phyloP scores from a whole-genome alignment of 1,140 invertebrate species.

The Bactericera cockerelli region DNA sequence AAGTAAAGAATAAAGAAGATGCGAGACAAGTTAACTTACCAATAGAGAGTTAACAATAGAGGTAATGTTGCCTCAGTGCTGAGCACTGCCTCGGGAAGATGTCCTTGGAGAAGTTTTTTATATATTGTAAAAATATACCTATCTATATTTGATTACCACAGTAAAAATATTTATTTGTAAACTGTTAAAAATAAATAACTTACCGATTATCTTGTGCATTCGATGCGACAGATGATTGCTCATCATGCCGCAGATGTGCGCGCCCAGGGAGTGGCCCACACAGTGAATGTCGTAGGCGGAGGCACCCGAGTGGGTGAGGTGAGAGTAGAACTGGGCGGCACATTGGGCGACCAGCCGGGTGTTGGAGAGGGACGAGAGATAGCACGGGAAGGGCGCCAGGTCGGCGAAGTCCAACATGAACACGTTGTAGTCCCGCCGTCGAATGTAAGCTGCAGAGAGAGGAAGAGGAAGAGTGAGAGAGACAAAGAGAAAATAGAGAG shows the following conservation, averaged over 20 bases:
- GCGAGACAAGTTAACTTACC: no score
- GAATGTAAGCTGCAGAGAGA: constrained; percentile 42
- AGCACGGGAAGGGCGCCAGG: constrained; percentile 49
- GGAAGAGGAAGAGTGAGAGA: no score
- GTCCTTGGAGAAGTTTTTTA: no score
- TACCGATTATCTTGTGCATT: constrained; percentile 27
- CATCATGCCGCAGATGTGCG: constrained; percentile 32
- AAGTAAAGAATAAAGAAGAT: no score
- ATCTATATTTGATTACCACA: no score
- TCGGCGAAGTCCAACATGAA: constrained; percentile 56
- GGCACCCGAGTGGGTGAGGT: constrained; percentile 37
- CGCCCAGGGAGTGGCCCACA: constrained; percentile 33
- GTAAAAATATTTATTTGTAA: no score
- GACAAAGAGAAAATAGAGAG: no score
- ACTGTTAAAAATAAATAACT: no score
- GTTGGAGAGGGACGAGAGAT: constrained; percentile 39
- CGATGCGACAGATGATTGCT: constrained; percentile 25
- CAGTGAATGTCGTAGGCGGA: constrained; percentile 23
- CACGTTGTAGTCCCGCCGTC: constrained; percentile 50
- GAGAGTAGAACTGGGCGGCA: constrained; percentile 40
- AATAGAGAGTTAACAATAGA: no score
- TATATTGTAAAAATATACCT: no score
- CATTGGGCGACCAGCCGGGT: constrained; percentile 37
- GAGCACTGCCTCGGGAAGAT: no score
- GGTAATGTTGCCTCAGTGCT: no score